A percentile compares a stretch with the other conserved stretches of the same genome.
Evolutionary conservation across 2,797 vertebrate genomes (phyloP).

Genomic region (Lagorchestes hirsutus): DNA sequence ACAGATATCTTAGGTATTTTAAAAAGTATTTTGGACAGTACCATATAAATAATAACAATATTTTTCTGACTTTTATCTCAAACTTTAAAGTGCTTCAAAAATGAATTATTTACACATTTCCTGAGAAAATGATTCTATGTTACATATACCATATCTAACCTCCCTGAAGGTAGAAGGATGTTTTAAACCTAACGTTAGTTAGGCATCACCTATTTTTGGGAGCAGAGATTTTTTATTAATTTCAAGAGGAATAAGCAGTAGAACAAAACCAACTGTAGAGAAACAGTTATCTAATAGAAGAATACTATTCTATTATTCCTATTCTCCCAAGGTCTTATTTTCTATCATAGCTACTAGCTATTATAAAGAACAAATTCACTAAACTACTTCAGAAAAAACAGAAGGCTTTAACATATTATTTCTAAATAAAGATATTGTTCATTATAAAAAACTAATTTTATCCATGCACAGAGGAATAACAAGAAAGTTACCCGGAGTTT

Average conservation of each 20-base stretch:
- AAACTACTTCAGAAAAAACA: neutral
- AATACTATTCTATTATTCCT: neutral
- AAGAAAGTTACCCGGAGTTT: neutral
- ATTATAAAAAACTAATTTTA: neutral
- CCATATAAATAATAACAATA: neutral
- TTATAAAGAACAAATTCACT: neutral
- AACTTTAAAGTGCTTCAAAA: neutral
- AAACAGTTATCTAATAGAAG: neutral
- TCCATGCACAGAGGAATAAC: neutral
- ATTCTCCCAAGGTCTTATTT: neutral
- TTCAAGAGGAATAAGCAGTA: neutral
- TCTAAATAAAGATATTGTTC: neutral
- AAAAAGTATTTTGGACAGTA: neutral
- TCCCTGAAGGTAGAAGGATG: neutral
- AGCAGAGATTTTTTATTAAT: neutral
- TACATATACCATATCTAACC: neutral
- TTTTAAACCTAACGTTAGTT: neutral
- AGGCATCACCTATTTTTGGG: neutral
- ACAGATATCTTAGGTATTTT: neutral
- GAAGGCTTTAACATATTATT: neutral
- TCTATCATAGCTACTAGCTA: neutral
- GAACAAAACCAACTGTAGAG: neutral
- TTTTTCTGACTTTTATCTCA: neutral
- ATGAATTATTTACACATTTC: neutral
- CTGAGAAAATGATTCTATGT: neutral